Percentiles rank a stretch among this genome's conserved stretches.
Evolutionary conservation across 1,140 invertebrate species (phyloP).

Genomic region (Drosophila pectinifera): DNA sequence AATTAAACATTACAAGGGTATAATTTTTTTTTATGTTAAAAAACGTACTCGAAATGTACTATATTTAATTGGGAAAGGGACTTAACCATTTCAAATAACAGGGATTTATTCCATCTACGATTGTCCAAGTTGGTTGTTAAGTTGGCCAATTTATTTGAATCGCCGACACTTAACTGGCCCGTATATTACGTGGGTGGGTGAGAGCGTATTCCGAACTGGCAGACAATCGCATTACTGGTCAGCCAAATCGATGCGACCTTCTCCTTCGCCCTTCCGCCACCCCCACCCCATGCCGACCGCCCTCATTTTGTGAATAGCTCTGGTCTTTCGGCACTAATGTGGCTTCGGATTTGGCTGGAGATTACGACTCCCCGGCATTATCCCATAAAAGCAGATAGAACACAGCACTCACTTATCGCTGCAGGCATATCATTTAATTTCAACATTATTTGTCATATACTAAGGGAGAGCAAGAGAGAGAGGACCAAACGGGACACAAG

Average conservation of each 20-base stretch:
- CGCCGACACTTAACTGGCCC: conserved; percentile 20
- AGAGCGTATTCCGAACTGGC: neutral
- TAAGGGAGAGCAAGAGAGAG: conserved; percentile 1
- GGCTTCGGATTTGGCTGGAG: conserved; percentile 59
- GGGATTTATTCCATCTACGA: conserved; percentile 10
- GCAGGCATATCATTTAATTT: conserved; percentile 79
- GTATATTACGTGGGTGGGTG: conserved; percentile 19
- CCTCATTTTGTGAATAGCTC: conserved; percentile 16
- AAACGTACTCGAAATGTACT: neutral
- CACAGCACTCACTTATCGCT: conserved; percentile 65
- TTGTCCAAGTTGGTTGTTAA: conserved; percentile 15
- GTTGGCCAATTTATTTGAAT: conserved; percentile 40
- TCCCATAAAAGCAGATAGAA: conserved; percentile 44
- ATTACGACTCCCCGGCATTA: conserved; percentile 40
- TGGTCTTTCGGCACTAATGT: conserved; percentile 57
- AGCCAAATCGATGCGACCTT: conserved; percentile 40
- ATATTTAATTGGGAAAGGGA: neutral
- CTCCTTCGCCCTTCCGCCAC: neutral
- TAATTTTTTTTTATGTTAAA: too few relatives aligned
- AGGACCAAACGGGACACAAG: too few relatives aligned
- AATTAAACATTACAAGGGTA: too few relatives aligned
- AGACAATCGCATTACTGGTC: conserved; percentile 52
- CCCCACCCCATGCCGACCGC: neutral
- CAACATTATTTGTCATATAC: conserved; percentile 78
- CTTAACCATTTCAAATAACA: neutral